These are phyloP conservation scores for Clarias fuscus DNA, from an alignment of 2,797 vertebrate genomes.

Conservation along the genomic window DNA sequence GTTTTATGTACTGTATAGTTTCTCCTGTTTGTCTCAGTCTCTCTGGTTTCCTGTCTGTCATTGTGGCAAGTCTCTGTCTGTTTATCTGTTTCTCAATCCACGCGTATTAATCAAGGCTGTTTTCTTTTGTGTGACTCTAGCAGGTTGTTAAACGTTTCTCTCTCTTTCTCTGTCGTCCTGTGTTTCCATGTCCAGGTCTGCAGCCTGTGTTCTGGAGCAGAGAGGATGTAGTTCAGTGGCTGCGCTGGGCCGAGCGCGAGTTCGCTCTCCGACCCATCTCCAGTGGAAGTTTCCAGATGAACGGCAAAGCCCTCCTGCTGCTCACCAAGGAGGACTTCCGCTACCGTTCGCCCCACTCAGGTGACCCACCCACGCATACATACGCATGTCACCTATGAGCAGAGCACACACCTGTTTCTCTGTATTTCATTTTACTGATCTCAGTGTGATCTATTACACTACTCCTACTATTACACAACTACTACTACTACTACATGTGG, in stretches of 20 bases:
- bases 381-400: background rate
- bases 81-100: background rate
- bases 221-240: slow-evolving; percentile 94
- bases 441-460: background rate
- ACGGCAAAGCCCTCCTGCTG: slow-evolving; percentile 94
- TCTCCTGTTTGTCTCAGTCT: background rate
- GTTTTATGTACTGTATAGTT: background rate
- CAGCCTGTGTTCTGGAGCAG: slow-evolving; percentile 93
- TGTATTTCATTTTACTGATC: background rate
- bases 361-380: slow-evolving; percentile 50
- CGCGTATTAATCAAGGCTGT: background rate
- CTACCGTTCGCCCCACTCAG: slow-evolving; percentile 93
- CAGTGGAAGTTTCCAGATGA: slow-evolving; percentile 95
- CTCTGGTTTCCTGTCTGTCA: background rate
- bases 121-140: background rate
- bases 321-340: slow-evolving; percentile 99
- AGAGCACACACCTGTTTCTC: background rate
- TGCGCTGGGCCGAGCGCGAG: slow-evolving; percentile 94
- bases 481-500: background rate
- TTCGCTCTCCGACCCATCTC: slow-evolving; percentile 91
- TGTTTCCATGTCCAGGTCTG: slow-evolving; percentile 75
- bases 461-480: background rate
- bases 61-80: background rate
- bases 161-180: background rate
- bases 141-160: background rate